Percentiles rank a stretch among this genome's conserved stretches.
These are phyloP conservation scores for Corapipo altera DNA, from an alignment of 2,113 vertebrate species.

Conservation along the genomic window DNA sequence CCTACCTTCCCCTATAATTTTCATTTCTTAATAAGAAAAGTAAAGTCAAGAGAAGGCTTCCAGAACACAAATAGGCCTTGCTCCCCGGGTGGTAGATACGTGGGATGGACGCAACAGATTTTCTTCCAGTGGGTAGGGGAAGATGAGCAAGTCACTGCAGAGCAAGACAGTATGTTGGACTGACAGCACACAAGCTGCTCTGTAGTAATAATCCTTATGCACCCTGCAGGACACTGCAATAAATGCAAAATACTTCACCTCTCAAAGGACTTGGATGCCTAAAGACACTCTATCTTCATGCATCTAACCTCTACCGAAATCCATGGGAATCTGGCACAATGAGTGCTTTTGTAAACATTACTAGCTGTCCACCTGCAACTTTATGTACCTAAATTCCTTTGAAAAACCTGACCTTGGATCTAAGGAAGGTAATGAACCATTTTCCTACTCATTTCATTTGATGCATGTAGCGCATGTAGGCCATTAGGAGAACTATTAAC, in stretches of 20 bases:
- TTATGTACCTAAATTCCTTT: conserved; percentile 32
- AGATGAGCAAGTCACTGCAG: conserved; percentile 15
- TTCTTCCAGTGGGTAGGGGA: conserved; percentile 16
- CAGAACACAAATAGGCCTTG: conserved; percentile 3
- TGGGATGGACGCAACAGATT: neutral
- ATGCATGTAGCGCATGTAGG: neutral
- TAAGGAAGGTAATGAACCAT: conserved; percentile 36
- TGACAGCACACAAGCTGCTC: conserved; percentile 34
- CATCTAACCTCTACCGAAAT: neutral
- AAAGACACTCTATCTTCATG: neutral
- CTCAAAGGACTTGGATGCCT: conserved; percentile 35
- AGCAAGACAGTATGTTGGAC: neutral
- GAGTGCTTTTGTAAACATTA: neutral
- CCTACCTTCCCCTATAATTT: neutral
- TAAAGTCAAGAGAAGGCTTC: neutral
- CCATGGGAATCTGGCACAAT: conserved; percentile 44
- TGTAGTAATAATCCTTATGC: neutral
- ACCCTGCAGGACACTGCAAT: conserved; percentile 51
- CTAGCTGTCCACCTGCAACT: conserved; percentile 49
- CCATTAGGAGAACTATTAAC: conserved; percentile 38
- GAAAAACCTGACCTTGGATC: conserved; percentile 35
- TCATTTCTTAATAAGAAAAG: conserved; percentile 3
- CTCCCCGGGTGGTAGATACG: neutral
- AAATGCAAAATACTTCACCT: conserved; percentile 50
- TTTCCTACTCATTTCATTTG: conserved; percentile 38